Conservation (phyloP, 2,888 invertebrate species). For the Melieria picta region DNA sequence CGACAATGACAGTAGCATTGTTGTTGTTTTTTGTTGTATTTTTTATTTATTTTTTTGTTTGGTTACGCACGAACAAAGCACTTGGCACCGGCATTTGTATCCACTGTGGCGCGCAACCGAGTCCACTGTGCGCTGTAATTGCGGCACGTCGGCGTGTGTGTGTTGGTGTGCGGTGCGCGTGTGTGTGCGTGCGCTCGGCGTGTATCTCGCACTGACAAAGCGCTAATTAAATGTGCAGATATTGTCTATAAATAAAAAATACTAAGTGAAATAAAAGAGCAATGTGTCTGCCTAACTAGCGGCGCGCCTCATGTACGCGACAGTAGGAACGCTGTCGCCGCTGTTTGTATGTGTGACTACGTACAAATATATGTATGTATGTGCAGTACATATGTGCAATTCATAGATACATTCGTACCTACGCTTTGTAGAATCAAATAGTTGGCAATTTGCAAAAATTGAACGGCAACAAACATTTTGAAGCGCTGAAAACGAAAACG, state of each 20-base stretch:
- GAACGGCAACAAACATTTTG: too few species aligned
- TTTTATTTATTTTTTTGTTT: too few species aligned
- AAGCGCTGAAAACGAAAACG: too few species aligned
- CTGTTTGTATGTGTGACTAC: background rate
- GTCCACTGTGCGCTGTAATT: too few species aligned
- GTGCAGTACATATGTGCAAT: background rate
- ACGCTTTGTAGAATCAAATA: background rate
- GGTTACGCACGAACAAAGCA: too few species aligned
- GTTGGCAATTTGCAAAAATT: background rate
- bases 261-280: background rate
- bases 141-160: too few species aligned
- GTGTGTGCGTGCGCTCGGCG: conserved; percentile 9
- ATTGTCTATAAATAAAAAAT: conserved; percentile 41
- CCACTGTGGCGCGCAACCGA: too few species aligned
- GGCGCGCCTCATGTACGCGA: background rate
- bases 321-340: background rate
- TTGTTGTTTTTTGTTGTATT: too few species aligned
- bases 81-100: too few species aligned
- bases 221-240: conserved; percentile 54
- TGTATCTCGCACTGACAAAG: conserved; percentile 23
- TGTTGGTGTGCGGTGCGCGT: background rate
- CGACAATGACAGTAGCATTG: too few species aligned
- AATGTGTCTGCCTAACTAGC: too few species aligned
- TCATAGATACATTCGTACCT: background rate
- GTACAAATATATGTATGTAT: background rate